These are phyloP conservation scores for Astur gentilis DNA, from an alignment of 2,113 vertebrate genomes.

Conservation along the genomic window DNA sequence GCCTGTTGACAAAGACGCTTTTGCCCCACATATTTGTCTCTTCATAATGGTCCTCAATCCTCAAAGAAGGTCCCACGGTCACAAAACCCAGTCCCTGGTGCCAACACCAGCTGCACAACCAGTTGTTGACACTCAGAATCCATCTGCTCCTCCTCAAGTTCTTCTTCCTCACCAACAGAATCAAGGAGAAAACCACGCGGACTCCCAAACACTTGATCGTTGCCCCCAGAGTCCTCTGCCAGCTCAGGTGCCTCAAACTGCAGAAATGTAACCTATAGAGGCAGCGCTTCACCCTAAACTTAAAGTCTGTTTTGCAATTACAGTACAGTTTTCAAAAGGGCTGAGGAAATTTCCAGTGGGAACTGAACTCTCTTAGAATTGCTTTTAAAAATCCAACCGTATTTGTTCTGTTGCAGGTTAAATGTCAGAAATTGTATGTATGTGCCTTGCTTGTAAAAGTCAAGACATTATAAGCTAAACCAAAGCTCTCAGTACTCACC, in stretches of 20 bases:
- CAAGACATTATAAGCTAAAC: not conserved
- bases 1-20: not conserved
- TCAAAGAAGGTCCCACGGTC: not conserved
- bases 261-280: not conserved
- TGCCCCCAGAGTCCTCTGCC: not conserved
- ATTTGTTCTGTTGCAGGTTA: not conserved
- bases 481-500: not conserved
- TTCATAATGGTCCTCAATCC: not conserved
- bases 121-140: not conserved
- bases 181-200: not conserved
- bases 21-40: not conserved
- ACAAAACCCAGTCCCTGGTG: accelerated
- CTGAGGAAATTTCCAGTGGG: not conserved
- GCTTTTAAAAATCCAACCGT: not conserved
- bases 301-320: not conserved
- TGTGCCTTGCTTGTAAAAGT: not conserved
- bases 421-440: not conserved
- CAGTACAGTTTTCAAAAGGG: not conserved
- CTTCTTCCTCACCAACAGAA: not conserved
- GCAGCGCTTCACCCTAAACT: not conserved
- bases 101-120: not conserved
- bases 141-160: not conserved
- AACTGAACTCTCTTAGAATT: not conserved
- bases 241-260: not conserved
- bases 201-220: not conserved